Base-by-base conservation (phyloP, 2,113 vertebrate species). In the Aptenodytes forsteri region DNA sequence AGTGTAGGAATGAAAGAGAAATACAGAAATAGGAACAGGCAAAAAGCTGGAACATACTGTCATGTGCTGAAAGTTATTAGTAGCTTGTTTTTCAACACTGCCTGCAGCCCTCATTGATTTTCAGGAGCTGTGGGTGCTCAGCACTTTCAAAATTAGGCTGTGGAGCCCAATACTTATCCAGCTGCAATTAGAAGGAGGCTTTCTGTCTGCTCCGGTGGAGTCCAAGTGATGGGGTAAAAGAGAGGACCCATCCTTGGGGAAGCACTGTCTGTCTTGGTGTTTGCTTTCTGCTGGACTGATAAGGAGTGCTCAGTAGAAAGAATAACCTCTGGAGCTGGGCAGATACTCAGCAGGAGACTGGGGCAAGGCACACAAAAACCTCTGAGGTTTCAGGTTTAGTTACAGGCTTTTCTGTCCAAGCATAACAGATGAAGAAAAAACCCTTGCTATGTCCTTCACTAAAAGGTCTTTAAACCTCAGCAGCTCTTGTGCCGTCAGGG, bases 31-130 rank as follows among this genome's bases (percentile, higher is more conserved):
- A 91, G 58, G 70, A 93, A 64, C 46, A 70, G 81, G 44, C 73
- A 80, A 65, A 87, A 91, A 54, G 22, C 58, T 70, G 91, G 62
- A 93, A 73, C 44, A n/a, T 23, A n/a, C 5, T 82, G 59, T 87
- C 76, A 38, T 80, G 50, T 79, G 40, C 66, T 94, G 36, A 46
- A 79, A 85, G 52, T 67, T 95, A 80, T 90, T 93, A 80, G 77
- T 38, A 76, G 26, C 54, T 83, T 91, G 81, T 72, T 94, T 96
- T 87, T 73, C 56, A 76, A 22, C 58, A 38, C 20, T 1, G 16
- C 70, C 78, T 96, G 78, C 89, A 94, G 81, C 36, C 58, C 7
- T 61, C 62, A 61, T 55, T 90, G 96, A 95, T 96, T 96, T 95
- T 80, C 16, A 66, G 66, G 66, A 93, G 46, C 56, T 90, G 65